phyloP scores from a whole-genome alignment of 2,797 vertebrate species.

The Dryobates pubescens region DNA sequence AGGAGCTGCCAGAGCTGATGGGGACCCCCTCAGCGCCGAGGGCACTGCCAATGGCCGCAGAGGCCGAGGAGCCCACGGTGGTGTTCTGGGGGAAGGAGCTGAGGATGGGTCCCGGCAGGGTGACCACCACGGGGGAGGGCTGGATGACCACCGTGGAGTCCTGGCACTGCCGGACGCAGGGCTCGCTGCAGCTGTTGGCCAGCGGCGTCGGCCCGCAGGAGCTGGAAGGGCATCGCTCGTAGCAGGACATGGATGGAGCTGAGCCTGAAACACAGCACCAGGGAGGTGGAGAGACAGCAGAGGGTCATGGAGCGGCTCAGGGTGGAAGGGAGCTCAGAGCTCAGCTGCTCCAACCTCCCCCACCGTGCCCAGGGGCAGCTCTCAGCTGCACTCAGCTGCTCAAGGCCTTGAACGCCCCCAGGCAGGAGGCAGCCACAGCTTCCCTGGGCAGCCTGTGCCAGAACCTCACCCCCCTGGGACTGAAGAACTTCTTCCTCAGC shows the following conservation, averaged over 20 bases:
- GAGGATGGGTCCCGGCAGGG: neutral
- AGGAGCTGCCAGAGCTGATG: neutral
- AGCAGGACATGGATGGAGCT: neutral
- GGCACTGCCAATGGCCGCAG: rapidly evolving
- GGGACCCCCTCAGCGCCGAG: neutral
- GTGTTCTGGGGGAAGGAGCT: slow-evolving; percentile 14
- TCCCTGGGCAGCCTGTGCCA: too few species aligned
- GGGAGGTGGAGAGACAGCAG: too few species aligned
- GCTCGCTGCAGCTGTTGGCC: neutral
- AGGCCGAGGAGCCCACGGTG: neutral
- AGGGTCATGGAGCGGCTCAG: too few species aligned
- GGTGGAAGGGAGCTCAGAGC: too few species aligned
- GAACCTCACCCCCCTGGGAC: too few species aligned
- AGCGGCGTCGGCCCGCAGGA: neutral
- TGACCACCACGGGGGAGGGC: neutral
- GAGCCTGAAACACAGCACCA: neutral
- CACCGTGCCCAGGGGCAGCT: too few species aligned
- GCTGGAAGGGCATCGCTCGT: neutral
- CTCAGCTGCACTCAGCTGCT: too few species aligned
- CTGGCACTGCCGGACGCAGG: neutral
- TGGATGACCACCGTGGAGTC: neutral
- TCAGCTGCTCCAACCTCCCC: too few species aligned
- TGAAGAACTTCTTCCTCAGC: too few species aligned
- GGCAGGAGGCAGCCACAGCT: too few species aligned
- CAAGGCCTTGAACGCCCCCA: too few species aligned